Percentiles rank a stretch among this genome's conserved stretches.
Evolutionary conservation across 2,113 vertebrate genomes (phyloP).

Genomic region (Tenebrosternarchus preto): DNA sequence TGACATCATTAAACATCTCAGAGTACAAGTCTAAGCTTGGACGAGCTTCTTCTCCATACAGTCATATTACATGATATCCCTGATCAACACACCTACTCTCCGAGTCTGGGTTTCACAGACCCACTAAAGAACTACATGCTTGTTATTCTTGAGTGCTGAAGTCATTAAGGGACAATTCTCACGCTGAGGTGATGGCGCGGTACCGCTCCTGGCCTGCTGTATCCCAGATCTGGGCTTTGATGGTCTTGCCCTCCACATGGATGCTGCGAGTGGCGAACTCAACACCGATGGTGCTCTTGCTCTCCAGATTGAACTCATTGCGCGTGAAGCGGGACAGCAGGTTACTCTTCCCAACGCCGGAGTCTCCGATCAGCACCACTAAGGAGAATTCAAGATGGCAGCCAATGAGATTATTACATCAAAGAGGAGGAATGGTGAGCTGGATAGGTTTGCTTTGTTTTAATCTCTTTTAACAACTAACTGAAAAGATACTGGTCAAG

Average conservation of each 20-base stretch:
- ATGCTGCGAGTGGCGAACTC: slow-evolving; percentile 86
- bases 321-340: slow-evolving; percentile 86
- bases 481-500: background rate
- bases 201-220: slow-evolving; percentile 85
- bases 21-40: background rate
- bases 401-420: background rate
- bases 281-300: slow-evolving; percentile 87
- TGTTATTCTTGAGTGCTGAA: background rate
- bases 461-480: background rate
- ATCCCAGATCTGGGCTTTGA: slow-evolving; percentile 90
- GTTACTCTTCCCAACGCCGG: slow-evolving; percentile 86
- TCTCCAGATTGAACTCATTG: slow-evolving; percentile 86
- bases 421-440: background rate
- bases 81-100: background rate
- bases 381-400: slow-evolving; percentile 13
- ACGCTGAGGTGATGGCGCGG: slow-evolving; percentile 86
- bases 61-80: background rate
- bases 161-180: slow-evolving; percentile 60
- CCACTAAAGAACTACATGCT: background rate
- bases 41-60: no score
- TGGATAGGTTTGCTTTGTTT: background rate
- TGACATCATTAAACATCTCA: background rate
- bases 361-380: slow-evolving; percentile 88
- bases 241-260: slow-evolving; percentile 80
- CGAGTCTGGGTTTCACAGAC: background rate